Evolutionary conservation across 2,113 vertebrate genomes (phyloP).

Genomic region (Channa maculata): DNA sequence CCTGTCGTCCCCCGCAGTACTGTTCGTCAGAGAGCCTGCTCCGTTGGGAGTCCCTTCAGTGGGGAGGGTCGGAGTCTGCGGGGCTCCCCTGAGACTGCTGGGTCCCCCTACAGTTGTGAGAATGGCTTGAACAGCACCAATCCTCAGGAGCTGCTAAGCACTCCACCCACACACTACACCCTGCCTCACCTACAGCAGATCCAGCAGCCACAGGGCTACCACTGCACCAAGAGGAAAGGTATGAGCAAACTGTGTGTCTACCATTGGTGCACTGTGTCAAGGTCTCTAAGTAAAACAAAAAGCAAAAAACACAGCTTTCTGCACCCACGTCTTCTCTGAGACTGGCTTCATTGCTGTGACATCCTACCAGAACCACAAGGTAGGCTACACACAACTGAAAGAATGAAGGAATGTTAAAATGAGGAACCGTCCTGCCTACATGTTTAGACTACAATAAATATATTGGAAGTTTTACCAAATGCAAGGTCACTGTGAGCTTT

Average conservation of each 20-base stretch:
- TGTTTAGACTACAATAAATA: not conserved
- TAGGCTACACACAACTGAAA: slow-evolving; percentile 64
- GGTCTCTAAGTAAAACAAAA: too few relatives aligned
- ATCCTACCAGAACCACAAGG: slow-evolving; percentile 99
- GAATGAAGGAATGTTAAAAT: too few relatives aligned
- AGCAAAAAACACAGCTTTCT: slow-evolving; percentile 93
- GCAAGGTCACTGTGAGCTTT: not conserved
- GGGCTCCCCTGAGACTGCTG: slow-evolving; percentile 83
- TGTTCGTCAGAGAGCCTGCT: slow-evolving; percentile 89
- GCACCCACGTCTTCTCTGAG: slow-evolving; percentile 95
- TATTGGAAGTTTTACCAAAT: not conserved
- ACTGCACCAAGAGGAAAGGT: slow-evolving; percentile 96
- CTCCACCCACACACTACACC: slow-evolving; percentile 85
- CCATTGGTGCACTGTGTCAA: not conserved
- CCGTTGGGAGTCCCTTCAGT: slow-evolving; percentile 89
- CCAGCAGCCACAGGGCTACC: slow-evolving; percentile 89
- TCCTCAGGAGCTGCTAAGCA: slow-evolving; percentile 88
- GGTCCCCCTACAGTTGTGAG: slow-evolving; percentile 93
- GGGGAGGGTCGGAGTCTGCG: slow-evolving; percentile 85
- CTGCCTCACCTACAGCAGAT: slow-evolving; percentile 79
- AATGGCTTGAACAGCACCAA: slow-evolving; percentile 86
- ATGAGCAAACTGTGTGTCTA: slow-evolving; percentile 4
- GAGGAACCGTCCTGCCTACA: not conserved
- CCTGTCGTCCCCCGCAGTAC: slow-evolving; percentile 93
- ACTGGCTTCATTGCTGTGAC: slow-evolving; percentile 97